Conservation (phyloP, 2,888 invertebrate genomes). For the Scaeva pyrastri region DNA sequence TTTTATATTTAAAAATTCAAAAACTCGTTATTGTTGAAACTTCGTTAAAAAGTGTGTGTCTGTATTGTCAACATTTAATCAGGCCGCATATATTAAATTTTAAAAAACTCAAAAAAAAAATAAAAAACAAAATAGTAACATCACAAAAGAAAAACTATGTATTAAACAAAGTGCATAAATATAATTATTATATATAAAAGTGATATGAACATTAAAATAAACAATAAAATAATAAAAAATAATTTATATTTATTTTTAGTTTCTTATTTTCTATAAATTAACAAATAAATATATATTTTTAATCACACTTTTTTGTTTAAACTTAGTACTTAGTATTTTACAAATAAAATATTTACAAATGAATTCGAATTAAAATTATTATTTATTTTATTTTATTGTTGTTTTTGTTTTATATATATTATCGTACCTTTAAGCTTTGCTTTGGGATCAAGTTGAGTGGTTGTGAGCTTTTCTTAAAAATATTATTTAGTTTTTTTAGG, state of each 20-base stretch:
- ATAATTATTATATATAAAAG: background rate
- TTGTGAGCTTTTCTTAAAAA: background rate
- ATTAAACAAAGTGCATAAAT: background rate
- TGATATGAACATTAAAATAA: background rate
- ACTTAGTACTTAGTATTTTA: background rate
- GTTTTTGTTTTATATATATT: background rate
- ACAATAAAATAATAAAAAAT: background rate
- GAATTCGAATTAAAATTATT: background rate
- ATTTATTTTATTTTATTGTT: background rate
- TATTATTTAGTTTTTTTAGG: background rate
- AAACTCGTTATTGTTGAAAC: slow-evolving; percentile 13
- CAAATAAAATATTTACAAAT: slow-evolving; percentile 30
- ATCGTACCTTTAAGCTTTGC: slow-evolving; percentile 15
- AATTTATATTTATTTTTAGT: background rate
- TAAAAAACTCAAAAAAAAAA: background rate
- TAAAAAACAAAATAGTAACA: too few species aligned
- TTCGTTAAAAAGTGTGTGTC: slow-evolving; percentile 35
- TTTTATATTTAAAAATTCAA: background rate
- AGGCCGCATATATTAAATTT: slow-evolving; percentile 41
- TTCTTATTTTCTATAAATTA: background rate
- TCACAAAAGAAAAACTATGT: background rate
- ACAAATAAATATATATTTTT: slow-evolving; percentile 8
- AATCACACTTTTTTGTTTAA: slow-evolving; percentile 33
- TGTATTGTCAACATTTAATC: slow-evolving; percentile 68
- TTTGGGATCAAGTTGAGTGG: slow-evolving; percentile 29